Evolutionary conservation across 2,797 vertebrate genomes (phyloP), one percentile per base, ranked within the genome.

Genomic region (Myotis myotis): DNA sequence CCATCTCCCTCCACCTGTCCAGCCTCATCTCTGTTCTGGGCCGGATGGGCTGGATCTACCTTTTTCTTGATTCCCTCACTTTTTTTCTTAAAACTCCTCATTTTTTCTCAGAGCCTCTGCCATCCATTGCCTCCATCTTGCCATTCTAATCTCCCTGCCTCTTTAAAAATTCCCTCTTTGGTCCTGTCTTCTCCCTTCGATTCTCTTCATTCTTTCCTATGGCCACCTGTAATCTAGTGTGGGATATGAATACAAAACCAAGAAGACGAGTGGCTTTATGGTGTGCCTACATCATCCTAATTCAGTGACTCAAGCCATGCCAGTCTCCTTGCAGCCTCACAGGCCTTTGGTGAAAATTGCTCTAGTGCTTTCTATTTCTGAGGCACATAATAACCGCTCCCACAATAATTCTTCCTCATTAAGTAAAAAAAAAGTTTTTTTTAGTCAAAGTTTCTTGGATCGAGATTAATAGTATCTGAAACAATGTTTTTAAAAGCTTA

Each of bases 371-470:
- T 91, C 51, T 74, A 20, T 62, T 47, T 55, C 80, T 55, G 25
- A 78, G 25, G 80, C 13, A 87, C 6, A 79, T 6, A 64, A 64
- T 38, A 79, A 55, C 8, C 23, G 13, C 33, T 85, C 89, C 89
- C 68, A 74, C 41, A 79, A 41, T 55, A 95, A 87, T 53, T 16
- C 28, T 55, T 90, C 72, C n/a, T 95, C 23, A 57, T 68, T 86
- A 91, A 53, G 19, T 86, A 87, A 89, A 80, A 44, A 80, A 44
- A 47, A 75, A 68, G 30, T 2, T 13, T 9, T 28, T 36, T 47
- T 36, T 68, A 36, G 66, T 93, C 55, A 89, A 91, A 95, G 82
- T 78, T 76, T 92, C 84, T 82, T 85, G 62, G 36, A 87, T 55
- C 62, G 62, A 94, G 74, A 91, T 92, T 68, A 87, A 64, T 8